Conservation (phyloP, 2,797 vertebrate species). For the Microctenopoma stevenorrisi region DNA sequence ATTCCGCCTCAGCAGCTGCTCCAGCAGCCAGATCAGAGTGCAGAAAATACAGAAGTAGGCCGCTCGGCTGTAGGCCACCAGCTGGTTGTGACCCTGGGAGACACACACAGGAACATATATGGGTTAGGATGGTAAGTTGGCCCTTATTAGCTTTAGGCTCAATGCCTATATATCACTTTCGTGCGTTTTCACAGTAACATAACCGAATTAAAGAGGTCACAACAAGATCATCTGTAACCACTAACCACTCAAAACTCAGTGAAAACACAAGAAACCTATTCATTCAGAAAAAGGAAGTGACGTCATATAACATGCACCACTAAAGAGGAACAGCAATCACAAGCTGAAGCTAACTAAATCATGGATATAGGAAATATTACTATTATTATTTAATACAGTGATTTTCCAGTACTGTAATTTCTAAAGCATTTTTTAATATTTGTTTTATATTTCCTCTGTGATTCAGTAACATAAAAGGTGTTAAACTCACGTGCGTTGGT, state of each 20-base stretch:
- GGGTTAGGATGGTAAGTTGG: neutral
- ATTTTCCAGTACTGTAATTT: neutral
- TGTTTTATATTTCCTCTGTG: neutral
- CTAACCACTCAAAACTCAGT: neutral
- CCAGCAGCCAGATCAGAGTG: constrained; percentile 94
- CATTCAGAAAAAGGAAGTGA: constrained; percentile 6
- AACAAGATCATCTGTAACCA: neutral
- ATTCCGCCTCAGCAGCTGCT: constrained; percentile 87
- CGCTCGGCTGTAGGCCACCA: constrained; percentile 96
- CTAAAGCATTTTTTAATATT: neutral
- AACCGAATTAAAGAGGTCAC: neutral
- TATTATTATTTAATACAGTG: too few relatives aligned
- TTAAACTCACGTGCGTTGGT: constrained; percentile 94
- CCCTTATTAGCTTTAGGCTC: neutral
- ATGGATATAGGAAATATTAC: too few relatives aligned
- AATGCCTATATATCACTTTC: neutral
- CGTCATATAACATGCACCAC: neutral
- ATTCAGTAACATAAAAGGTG: neutral
- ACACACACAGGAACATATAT: constrained; percentile 15
- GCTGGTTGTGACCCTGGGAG: constrained; percentile 94
- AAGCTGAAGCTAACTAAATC: neutral
- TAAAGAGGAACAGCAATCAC: constrained; percentile 1
- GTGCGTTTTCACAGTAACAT: constrained; percentile 1
- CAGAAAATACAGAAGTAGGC: constrained; percentile 97
- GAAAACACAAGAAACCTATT: constrained; percentile 7